These are phyloP conservation scores for Ptychoptera albimana DNA, from an alignment of 2,888 invertebrate genomes.

Conservation along the genomic window DNA sequence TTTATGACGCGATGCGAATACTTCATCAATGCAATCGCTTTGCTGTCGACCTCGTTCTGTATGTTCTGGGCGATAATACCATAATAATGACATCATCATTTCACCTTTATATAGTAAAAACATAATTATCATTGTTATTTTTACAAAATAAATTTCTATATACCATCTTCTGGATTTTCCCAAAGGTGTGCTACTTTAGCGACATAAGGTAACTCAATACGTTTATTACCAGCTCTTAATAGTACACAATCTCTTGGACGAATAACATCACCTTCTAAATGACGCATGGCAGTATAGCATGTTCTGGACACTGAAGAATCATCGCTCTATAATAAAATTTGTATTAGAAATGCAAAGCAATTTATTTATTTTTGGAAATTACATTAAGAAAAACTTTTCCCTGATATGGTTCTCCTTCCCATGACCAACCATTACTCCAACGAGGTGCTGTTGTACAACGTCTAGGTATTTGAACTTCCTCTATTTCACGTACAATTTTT, in stretches of 20 bases:
- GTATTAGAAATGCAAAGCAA: not conserved
- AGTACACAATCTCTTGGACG: conserved; percentile 81
- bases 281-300: conserved; percentile 83
- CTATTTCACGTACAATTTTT: conserved; percentile 20
- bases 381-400: conserved; percentile 80
- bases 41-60: conserved; percentile 75
- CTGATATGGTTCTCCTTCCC: conserved; percentile 72
- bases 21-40: conserved; percentile 73
- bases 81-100: conserved; percentile 93
- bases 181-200: conserved; percentile 88
- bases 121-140: conserved; percentile 1
- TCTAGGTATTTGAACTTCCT: conserved; percentile 32
- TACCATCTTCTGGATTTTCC: conserved; percentile 89
- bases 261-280: conserved; percentile 75
- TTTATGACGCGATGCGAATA: conserved; percentile 89
- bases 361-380: conserved; percentile 27
- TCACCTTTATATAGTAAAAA: conserved; percentile 46
- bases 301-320: conserved; percentile 56
- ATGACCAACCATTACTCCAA: conserved; percentile 88
- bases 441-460: conserved; percentile 37
- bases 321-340: conserved; percentile 42
- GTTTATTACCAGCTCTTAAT: conserved; percentile 66
- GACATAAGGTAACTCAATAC: conserved; percentile 81
- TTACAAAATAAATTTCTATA: conserved; percentile 16
- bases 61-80: conserved; percentile 97